These are phyloP conservation scores for Xenopus laevis DNA, from an alignment of 2,113 vertebrate species.

Conservation along the genomic window DNA sequence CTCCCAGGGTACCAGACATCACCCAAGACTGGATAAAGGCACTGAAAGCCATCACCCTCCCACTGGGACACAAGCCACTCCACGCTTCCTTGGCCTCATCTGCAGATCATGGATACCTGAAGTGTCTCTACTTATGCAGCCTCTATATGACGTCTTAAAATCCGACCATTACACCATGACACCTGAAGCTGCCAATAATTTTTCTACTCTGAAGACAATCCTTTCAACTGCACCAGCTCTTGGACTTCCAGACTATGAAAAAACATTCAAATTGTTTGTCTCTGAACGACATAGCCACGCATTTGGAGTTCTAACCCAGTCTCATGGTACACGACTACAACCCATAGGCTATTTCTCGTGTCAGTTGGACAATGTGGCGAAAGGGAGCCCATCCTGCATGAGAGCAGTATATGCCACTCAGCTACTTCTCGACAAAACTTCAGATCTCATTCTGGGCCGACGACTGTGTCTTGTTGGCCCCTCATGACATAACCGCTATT, in stretches of 20 bases:
- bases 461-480: no score
- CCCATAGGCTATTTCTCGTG: neutral
- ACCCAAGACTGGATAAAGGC: no score
- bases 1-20: no score
- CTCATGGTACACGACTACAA: neutral
- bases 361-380: neutral
- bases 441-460: no score
- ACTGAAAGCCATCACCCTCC: no score
- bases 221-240: neutral
- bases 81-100: neutral
- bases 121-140: no score
- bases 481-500: no score
- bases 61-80: no score
- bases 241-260: neutral
- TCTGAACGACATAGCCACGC: neutral
- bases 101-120: neutral
- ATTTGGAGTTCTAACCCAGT: neutral
- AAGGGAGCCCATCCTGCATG: neutral
- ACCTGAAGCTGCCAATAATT: neutral
- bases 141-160: neutral
- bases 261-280: neutral
- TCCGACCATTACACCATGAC: no score
- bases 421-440: neutral
- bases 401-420: neutral
- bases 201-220: neutral